Percentiles rank a stretch among this genome's conserved stretches.
Conservation (phyloP, 2,113 vertebrate genomes). For the Zootoca vivipara region DNA sequence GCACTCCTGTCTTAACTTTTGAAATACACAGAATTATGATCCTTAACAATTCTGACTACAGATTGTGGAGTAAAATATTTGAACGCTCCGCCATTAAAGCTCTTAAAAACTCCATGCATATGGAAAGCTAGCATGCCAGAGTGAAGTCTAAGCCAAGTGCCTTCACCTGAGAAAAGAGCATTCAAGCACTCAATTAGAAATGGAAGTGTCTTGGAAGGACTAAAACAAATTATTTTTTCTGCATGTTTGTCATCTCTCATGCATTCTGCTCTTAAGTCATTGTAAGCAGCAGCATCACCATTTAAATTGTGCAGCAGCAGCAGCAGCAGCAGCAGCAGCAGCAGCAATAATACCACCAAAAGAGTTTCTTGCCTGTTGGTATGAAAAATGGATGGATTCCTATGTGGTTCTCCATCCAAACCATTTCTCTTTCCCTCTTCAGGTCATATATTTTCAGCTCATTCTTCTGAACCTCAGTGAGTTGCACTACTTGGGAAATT, state of each 20-base stretch:
- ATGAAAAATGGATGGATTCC: conserved; percentile 97
- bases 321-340: too few relatives aligned
- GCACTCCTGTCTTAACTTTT: not conserved
- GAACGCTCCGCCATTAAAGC: not conserved
- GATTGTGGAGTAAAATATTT: not conserved
- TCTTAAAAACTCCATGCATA: not conserved
- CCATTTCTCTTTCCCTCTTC: conserved; percentile 77
- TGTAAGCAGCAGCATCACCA: not conserved
- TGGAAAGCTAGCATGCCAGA: not conserved
- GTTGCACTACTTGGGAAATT: conserved; percentile 76
- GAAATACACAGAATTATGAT: not conserved
- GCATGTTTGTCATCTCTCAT: not conserved
- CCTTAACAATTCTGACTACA: not conserved
- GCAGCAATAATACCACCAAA: not conserved
- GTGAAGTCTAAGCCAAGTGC: not conserved
- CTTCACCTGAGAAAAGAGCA: not conserved
- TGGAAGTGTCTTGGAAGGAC: not conserved
- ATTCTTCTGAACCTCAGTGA: conserved; percentile 81
- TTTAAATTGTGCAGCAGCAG: not conserved
- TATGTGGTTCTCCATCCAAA: conserved; percentile 84
- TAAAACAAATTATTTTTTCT: not conserved
- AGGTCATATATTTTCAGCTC: conserved; percentile 88
- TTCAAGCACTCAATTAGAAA: not conserved
- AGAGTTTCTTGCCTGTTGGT: conserved; percentile 79
- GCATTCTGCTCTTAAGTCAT: not conserved